phyloP scores from a whole-genome alignment of 64 coral and sea anemone genomes.

The Orbicella faveolata region DNA sequence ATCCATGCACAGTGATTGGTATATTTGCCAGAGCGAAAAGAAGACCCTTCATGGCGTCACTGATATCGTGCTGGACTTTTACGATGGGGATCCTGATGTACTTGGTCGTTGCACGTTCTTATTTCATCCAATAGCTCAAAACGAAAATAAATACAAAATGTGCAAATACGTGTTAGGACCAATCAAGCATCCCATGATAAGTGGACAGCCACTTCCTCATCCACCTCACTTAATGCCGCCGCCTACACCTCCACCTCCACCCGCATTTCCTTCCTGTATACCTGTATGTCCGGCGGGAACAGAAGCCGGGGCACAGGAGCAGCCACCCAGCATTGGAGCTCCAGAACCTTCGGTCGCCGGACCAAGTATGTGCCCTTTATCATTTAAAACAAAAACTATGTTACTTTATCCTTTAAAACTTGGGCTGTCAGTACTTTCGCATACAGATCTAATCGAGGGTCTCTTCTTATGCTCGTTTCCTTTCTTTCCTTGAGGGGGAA shows the following conservation, averaged over 20 bases:
- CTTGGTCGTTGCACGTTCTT: slow-evolving; percentile 16
- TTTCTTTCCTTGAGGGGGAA: no score
- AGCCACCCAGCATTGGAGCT: not conserved
- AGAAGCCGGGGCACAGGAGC: not conserved
- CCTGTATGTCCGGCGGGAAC: not conserved
- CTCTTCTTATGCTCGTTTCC: no score
- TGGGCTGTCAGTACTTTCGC: no score
- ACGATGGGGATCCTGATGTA: slow-evolving; percentile 4
- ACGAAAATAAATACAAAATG: slow-evolving; percentile 12
- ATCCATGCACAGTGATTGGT: slow-evolving; percentile 61
- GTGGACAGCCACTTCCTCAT: slow-evolving; percentile 16
- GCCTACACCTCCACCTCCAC: not conserved
- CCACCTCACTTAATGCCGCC: not conserved
- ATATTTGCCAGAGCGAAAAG: slow-evolving; percentile 52
- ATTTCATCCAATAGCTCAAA: slow-evolving; percentile 9
- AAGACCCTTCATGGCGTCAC: not conserved
- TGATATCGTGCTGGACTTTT: not conserved
- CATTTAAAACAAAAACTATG: not conserved
- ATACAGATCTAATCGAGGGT: no score
- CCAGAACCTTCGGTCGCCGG: not conserved
- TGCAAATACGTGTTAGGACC: slow-evolving; percentile 4
- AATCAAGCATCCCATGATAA: not conserved
- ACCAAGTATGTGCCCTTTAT: not conserved
- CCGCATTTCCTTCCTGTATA: not conserved
- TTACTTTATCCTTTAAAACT: not conserved